phyloP scores from a whole-genome alignment of 2,797 vertebrate species.

The Spinibarbus caldwelli region DNA sequence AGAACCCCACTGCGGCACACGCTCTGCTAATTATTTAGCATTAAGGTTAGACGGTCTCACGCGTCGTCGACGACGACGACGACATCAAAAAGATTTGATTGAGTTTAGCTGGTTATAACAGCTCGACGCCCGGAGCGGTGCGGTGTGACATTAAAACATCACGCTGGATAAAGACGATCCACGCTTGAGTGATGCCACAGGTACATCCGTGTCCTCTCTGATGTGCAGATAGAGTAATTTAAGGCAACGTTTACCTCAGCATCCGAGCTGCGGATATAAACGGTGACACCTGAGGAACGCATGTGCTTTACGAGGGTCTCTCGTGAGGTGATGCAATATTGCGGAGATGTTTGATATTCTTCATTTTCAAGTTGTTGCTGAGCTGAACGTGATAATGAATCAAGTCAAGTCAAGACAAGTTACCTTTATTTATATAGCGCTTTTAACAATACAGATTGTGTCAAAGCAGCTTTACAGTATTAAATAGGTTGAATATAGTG shows the following conservation, averaged over 20 bases:
- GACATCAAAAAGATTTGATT: conserved; percentile 84
- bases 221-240: too few species aligned
- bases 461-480: too few species aligned
- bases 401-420: too few species aligned
- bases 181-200: conserved; percentile 73
- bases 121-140: conserved; percentile 72
- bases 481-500: too few species aligned
- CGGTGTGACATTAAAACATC: conserved; percentile 83
- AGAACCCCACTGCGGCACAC: conserved; percentile 72
- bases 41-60: conserved; percentile 82
- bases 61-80: conserved; percentile 73
- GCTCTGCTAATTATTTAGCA: conserved; percentile 83
- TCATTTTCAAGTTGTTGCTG: neutral
- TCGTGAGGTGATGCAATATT: conserved; percentile 37
- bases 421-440: too few species aligned
- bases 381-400: neutral
- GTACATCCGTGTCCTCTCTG: too few species aligned
- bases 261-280: conserved; percentile 33
- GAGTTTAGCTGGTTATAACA: conserved; percentile 77
- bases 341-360: conserved; percentile 19
- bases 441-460: too few species aligned
- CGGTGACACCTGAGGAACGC: neutral
- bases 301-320: neutral
- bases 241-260: conserved; percentile 55
- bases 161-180: conserved; percentile 77